Conservation (phyloP, 2,888 invertebrate genomes). For the Morpho deidamia region DNA sequence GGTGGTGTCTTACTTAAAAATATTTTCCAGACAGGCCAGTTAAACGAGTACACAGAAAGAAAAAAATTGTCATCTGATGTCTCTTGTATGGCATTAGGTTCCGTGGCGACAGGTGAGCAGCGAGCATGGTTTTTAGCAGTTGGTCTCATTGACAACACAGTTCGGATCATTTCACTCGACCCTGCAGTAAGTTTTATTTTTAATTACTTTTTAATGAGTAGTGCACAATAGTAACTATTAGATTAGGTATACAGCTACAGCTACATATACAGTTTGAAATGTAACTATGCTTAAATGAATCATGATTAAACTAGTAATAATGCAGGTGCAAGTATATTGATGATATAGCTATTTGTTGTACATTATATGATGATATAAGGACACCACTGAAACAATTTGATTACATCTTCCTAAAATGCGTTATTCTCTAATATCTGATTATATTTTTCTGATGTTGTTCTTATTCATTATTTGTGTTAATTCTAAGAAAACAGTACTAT, state of each 20-base stretch:
- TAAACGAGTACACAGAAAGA: slow-evolving; percentile 98
- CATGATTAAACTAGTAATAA: no score
- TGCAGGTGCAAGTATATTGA: no score
- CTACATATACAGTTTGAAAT: no score
- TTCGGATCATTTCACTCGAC: slow-evolving; percentile 97
- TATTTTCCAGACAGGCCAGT: slow-evolving; percentile 90
- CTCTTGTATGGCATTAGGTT: slow-evolving; percentile 98
- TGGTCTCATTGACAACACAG: slow-evolving; percentile 96
- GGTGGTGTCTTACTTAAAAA: background rate
- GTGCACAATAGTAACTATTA: no score
- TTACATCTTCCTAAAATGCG: slow-evolving; percentile 73
- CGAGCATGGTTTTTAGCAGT: slow-evolving; percentile 97
- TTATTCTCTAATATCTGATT: slow-evolving; percentile 66
- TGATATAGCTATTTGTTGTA: no score
- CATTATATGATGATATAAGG: slow-evolving; percentile 77
- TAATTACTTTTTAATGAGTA: background rate
- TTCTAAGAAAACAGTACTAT: slow-evolving; percentile 3
- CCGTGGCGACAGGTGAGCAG: slow-evolving; percentile 96
- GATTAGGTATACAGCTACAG: no score
- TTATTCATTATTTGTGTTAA: background rate
- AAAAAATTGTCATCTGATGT: slow-evolving; percentile 98
- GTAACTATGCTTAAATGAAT: no score
- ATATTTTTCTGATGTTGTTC: background rate
- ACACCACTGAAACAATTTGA: slow-evolving; percentile 73
- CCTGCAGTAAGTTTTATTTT: slow-evolving; percentile 82